Conservation (phyloP, 2,797 vertebrate species). For the Macroramphosus scolopax region DNA sequence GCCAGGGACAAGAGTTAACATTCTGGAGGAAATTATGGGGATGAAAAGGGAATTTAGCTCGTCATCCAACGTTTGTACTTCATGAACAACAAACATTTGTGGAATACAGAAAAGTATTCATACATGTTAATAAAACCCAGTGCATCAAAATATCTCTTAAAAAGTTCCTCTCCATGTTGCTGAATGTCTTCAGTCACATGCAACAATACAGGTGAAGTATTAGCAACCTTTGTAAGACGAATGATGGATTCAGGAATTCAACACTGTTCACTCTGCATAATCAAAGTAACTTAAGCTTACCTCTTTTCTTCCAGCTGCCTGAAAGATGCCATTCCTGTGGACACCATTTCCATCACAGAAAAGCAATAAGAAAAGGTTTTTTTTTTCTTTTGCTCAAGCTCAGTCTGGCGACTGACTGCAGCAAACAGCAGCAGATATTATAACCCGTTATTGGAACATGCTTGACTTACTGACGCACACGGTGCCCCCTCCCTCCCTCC, state of each 20-base stretch:
- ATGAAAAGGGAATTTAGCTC: not conserved
- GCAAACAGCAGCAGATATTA: slow-evolving; percentile 70
- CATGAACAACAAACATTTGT: too few species aligned
- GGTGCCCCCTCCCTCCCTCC: slow-evolving; percentile 8
- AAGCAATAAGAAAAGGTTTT: slow-evolving; percentile 27
- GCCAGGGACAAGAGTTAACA: slow-evolving; percentile 21
- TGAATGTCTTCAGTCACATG: slow-evolving; percentile 63
- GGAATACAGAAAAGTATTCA: not conserved
- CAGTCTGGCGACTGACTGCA: slow-evolving; percentile 58
- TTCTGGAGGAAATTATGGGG: slow-evolving; percentile 20
- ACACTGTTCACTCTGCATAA: not conserved
- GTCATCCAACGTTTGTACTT: too few species aligned
- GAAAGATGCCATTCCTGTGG: slow-evolving; percentile 24
- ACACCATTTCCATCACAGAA: slow-evolving; percentile 38
- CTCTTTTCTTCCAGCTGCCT: slow-evolving; percentile 40
- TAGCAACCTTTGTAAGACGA: not conserved
- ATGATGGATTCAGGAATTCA: not conserved
- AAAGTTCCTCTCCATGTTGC: slow-evolving; percentile 80
- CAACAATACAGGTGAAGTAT: not conserved
- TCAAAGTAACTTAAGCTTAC: slow-evolving; percentile 48
- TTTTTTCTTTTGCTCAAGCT: slow-evolving; percentile 45
- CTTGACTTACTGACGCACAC: slow-evolving; percentile 72
- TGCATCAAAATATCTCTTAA: not conserved
- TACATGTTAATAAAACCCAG: not conserved
- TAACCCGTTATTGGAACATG: slow-evolving; percentile 66